These are phyloP conservation scores for Chrysopilus asiliformis DNA, from an alignment of 2,888 invertebrate genomes.

Conservation along the genomic window DNA sequence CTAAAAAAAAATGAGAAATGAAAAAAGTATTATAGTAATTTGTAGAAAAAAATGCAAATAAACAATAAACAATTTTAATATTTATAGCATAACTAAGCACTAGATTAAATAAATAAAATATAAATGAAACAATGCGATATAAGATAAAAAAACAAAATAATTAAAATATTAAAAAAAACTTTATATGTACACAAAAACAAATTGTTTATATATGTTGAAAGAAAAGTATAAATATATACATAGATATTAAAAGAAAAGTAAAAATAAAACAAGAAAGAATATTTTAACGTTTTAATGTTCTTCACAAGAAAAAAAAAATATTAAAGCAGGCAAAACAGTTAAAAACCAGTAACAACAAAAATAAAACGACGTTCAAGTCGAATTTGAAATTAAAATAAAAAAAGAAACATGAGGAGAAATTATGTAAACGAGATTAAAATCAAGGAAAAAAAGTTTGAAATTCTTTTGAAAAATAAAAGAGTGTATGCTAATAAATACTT, in stretches of 20 bases:
- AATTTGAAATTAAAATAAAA: too few species aligned
- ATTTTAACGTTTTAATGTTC: too few species aligned
- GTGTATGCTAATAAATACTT: too few species aligned
- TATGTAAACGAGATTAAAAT: too few species aligned
- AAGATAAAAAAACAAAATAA: slow-evolving; percentile 3
- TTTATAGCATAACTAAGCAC: slow-evolving; percentile 3
- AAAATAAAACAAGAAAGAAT: slow-evolving; percentile 8
- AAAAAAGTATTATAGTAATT: slow-evolving; percentile 11
- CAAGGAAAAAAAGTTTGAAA: too few species aligned
- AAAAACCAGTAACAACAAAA: too few species aligned
- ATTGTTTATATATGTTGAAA: slow-evolving; percentile 14
- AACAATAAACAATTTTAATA: slow-evolving; percentile 6
- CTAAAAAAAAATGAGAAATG: slow-evolving; percentile 4
- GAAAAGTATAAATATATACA: slow-evolving; percentile 9
- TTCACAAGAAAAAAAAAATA: too few species aligned
- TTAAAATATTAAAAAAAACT: slow-evolving; percentile 8
- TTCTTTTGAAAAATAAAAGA: too few species aligned
- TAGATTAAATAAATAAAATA: slow-evolving; percentile 1
- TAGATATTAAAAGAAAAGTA: slow-evolving; percentile 13
- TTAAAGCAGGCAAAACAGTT: too few species aligned
- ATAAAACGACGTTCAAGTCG: too few species aligned
- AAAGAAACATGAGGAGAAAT: too few species aligned
- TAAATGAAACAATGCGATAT: slow-evolving; percentile 2
- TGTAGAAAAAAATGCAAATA: slow-evolving; percentile 7
- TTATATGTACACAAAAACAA: slow-evolving; percentile 8